Evolutionary conservation across 2,888 invertebrate genomes (phyloP).

Genomic region (Aquatica leii): DNA sequence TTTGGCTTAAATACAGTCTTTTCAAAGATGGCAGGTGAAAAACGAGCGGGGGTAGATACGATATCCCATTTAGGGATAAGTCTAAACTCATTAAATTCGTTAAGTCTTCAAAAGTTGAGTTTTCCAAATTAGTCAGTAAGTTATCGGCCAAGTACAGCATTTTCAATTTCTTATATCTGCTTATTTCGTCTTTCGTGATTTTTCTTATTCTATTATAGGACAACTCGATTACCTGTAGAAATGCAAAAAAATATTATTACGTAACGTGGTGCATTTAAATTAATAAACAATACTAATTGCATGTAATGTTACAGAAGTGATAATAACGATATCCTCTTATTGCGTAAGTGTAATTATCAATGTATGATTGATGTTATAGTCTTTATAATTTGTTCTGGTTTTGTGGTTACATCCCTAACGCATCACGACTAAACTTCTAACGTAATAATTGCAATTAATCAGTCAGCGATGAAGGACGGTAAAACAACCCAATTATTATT

Average conservation of each 20-base stretch:
- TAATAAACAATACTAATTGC: background rate
- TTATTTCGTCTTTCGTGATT: constrained; percentile 50
- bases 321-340: background rate
- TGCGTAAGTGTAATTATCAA: constrained; percentile 1
- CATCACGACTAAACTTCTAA: background rate
- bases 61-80: constrained; percentile 51
- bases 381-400: constrained; percentile 10
- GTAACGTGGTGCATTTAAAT: background rate
- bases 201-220: constrained; percentile 55
- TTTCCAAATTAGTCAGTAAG: constrained; percentile 50
- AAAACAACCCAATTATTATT: background rate
- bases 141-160: constrained; percentile 58
- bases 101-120: constrained; percentile 50
- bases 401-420: background rate
- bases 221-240: constrained; percentile 53
- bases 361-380: constrained; percentile 5
- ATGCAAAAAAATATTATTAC: background rate
- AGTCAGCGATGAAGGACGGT: background rate
- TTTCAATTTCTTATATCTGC: constrained; percentile 49
- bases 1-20: constrained; percentile 54
- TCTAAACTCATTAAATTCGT: constrained; percentile 51
- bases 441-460: constrained; percentile 10
- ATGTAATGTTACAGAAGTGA: too few species aligned
- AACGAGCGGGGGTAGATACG: constrained; percentile 50
- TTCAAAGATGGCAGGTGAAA: constrained; percentile 55